Evolutionary conservation across 2,113 vertebrate species (phyloP).

Genomic region (Promerops cafer): DNA sequence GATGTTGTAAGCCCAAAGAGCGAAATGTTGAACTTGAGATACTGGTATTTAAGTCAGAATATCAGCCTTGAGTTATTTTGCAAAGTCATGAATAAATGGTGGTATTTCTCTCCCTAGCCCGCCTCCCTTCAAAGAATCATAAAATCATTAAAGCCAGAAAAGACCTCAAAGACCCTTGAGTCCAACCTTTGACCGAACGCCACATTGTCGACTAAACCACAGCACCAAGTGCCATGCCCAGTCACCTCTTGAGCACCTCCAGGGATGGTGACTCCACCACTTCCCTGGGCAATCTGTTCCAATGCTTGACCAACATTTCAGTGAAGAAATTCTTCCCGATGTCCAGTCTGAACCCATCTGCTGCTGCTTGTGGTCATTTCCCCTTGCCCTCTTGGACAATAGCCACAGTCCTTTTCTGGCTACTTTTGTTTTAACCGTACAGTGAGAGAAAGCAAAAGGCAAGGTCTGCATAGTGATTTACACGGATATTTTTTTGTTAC

Average conservation of each 20-base stretch:
- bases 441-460: not conserved
- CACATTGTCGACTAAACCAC: not conserved
- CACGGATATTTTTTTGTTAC: not conserved
- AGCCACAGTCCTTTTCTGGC: not conserved
- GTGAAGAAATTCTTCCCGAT: rapidly evolving
- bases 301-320: not conserved
- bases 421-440: not conserved
- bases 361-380: not conserved
- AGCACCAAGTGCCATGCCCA: not conserved
- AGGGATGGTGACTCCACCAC: not conserved
- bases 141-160: not conserved
- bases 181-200: rapidly evolving
- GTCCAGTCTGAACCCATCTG: not conserved
- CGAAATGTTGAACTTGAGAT: not conserved
- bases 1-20: not conserved
- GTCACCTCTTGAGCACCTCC: not conserved
- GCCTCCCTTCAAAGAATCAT: not conserved
- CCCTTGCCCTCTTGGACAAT: not conserved
- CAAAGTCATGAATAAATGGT: not conserved
- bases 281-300: not conserved
- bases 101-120: not conserved
- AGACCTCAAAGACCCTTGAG: not conserved
- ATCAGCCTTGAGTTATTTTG: not conserved
- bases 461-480: not conserved
- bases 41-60: not conserved